Base-by-base conservation (phyloP, 2,888 invertebrate genomes). In the Lamellibrachia columna region DNA sequence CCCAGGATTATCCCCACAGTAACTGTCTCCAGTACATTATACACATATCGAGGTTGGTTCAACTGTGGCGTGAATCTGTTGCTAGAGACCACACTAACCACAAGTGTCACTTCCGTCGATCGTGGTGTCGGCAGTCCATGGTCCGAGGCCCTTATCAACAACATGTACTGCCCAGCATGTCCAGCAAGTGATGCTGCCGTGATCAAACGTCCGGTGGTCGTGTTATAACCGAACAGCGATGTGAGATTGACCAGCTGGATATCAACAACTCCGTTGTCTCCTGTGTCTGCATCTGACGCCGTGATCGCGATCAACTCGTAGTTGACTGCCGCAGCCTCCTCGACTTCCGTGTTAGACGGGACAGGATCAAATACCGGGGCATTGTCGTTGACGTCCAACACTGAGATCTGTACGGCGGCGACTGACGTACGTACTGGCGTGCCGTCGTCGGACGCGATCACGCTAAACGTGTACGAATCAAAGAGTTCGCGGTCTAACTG, bases 361-460 rank as follows among this genome's bases (percentile, higher is more conserved):
- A 92, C 22, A 22, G 55, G 53, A 8, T 55, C 90, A 58, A 93
- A 91, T 28, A 90, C 53, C 11, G 93, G 93, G 40, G 92, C 91
- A 60, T 93, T 93, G 91, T 93, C 93, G 55, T 93, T 93, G 15
- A 92, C 92, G 91, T 93, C 93, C 2, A 53, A 15, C 40, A 93
- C 90, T 8, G 58, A 60, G 15, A 93, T 52, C 52, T 90, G n/a
- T 22, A 93, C 90, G n/a, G 92, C 91, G 7, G 92, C 90, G 22
- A 91, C 92, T 40, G 92, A 92, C 4, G 93, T 92, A 53, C 90
- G 52, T 53, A 75, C 28, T 8, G 92, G 92, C 8, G 91, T 91
- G 15, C 93, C 92, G 52, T 90, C 90, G 55, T 93, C 93, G 7
- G 9, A 91, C n/a, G 92, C 93, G 8, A 92, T 40, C 52, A 93